A percentile compares a stretch with the other conserved stretches of the same genome.
Evolutionary conservation across 1,140 invertebrate genomes (phyloP).

Genomic region (Tetramorium parvispinum): DNA sequence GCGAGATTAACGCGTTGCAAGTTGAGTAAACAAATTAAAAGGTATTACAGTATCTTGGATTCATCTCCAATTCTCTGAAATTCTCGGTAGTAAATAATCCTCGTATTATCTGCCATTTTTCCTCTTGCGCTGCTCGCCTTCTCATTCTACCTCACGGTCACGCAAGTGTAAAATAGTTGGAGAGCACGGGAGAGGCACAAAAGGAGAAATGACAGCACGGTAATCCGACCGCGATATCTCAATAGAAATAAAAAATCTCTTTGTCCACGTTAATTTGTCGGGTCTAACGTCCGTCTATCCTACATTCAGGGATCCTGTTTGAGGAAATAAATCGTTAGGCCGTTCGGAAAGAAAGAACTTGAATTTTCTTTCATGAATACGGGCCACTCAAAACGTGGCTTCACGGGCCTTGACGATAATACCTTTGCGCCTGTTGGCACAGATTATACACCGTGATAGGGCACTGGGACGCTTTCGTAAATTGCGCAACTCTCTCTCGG

Average conservation of each 20-base stretch:
- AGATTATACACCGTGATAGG: constrained; percentile 1
- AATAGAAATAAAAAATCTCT: constrained; percentile 18
- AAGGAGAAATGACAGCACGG: background rate
- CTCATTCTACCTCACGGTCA: background rate
- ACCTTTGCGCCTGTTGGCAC: background rate
- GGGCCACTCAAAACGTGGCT: background rate
- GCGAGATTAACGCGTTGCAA: background rate
- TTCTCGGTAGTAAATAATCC: background rate
- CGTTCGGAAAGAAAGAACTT: background rate
- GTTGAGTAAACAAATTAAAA: background rate
- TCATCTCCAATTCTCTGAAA: background rate
- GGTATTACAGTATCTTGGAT: background rate
- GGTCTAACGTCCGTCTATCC: background rate
- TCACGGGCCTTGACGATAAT: constrained; percentile 2
- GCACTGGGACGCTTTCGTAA: constrained; percentile 39
- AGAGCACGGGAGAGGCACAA: background rate
- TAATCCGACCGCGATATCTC: constrained; percentile 9
- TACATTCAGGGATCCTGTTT: background rate
- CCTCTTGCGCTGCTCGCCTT: background rate
- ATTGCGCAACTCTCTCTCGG: constrained; percentile 44
- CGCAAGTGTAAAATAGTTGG: background rate
- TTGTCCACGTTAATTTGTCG: background rate
- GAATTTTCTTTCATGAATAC: background rate
- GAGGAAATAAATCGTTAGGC: background rate
- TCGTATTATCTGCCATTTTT: constrained; percentile 5